Conservation (phyloP, 2,113 vertebrate species). For the Poicephalus meyeri region DNA sequence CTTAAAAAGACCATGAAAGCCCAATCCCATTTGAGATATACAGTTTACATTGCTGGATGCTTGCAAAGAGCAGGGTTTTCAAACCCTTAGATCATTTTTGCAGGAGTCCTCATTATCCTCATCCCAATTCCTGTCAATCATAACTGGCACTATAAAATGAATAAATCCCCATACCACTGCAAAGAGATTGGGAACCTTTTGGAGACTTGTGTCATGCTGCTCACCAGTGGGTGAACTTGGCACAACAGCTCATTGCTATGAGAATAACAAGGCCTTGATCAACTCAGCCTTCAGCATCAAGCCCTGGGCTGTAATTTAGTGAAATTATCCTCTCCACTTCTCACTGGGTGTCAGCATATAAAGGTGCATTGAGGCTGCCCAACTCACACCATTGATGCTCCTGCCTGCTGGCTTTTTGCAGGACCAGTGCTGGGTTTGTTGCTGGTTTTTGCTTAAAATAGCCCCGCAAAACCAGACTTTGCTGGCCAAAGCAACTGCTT, state of each 20-base stretch:
- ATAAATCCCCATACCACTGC: neutral
- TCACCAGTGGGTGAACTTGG: neutral
- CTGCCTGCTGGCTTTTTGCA: neutral
- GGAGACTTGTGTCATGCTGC: rapidly evolving
- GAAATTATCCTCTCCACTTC: neutral
- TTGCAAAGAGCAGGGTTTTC: neutral
- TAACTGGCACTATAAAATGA: neutral
- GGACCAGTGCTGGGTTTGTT: neutral
- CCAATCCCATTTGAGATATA: neutral
- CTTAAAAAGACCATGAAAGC: neutral
- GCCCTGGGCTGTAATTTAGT: neutral
- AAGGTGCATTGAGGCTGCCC: neutral
- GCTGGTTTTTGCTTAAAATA: neutral
- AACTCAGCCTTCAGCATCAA: neutral
- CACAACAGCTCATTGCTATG: neutral
- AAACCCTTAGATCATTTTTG: neutral
- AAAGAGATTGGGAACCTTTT: neutral
- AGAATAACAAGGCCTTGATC: neutral
- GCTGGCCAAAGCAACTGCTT: neutral
- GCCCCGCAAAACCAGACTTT: neutral
- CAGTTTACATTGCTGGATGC: neutral
- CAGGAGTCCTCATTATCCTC: conserved; percentile 22
- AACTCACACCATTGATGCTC: rapidly evolving
- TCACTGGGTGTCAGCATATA: rapidly evolving
- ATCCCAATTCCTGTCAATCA: conserved; percentile 59